Conservation (phyloP, 2,888 invertebrate species). For the Patella pellucida region DNA sequence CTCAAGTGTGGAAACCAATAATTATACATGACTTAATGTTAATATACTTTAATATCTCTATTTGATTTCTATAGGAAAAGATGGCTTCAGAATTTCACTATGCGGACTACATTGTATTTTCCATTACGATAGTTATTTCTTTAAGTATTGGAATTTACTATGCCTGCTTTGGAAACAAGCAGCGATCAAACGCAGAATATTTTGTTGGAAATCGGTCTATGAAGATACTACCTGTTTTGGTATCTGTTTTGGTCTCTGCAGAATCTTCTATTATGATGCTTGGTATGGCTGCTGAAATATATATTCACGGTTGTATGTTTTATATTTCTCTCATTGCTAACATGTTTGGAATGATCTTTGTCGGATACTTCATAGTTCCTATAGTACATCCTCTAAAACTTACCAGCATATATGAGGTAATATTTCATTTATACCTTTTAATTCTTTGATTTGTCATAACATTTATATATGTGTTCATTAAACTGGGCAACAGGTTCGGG, state of each 20-base stretch:
- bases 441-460: too few species aligned
- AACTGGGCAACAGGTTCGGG: too few species aligned
- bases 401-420: slow-evolving; percentile 66
- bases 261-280: slow-evolving; percentile 66
- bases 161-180: slow-evolving; percentile 74
- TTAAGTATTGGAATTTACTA: slow-evolving; percentile 68
- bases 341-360: slow-evolving; percentile 54
- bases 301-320: slow-evolving; percentile 58
- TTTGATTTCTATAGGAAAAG: not conserved
- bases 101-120: slow-evolving; percentile 62
- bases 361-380: slow-evolving; percentile 61
- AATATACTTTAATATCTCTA: too few species aligned
- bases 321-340: slow-evolving; percentile 56
- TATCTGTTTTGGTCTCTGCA: slow-evolving; percentile 68
- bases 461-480: too few species aligned
- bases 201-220: slow-evolving; percentile 68
- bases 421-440: too few species aligned
- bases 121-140: slow-evolving; percentile 60
- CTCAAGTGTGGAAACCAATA: too few species aligned
- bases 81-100: not conserved
- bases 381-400: slow-evolving; percentile 63
- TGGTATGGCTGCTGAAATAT: slow-evolving; percentile 67
- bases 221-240: slow-evolving; percentile 67
- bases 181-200: slow-evolving; percentile 73
- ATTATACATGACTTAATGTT: too few species aligned